These are phyloP conservation scores for Psix sp. DNA, from an alignment of 1,140 invertebrate genomes.

Conservation along the genomic window DNA sequence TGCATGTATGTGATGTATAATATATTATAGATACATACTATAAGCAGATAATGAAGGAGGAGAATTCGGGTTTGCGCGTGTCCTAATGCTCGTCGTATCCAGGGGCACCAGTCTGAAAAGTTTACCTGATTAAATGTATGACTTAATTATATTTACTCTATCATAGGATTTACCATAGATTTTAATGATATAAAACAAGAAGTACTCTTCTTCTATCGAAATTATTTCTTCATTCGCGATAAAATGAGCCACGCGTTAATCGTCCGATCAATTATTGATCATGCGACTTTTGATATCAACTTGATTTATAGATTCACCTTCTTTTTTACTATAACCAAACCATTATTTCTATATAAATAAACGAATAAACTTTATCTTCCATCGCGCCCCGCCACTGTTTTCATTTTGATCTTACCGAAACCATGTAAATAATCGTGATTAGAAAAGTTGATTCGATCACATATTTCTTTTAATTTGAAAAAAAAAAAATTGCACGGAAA, in stretches of 20 bases:
- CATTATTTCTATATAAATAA: too few relatives aligned
- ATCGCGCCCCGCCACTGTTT: constrained; percentile 1
- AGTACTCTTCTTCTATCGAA: constrained; percentile 71
- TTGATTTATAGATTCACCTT: too few relatives aligned
- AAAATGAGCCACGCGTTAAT: constrained; percentile 69
- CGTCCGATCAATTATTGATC: constrained; percentile 28
- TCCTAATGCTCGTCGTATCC: constrained; percentile 50
- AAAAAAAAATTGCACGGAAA: too few relatives aligned
- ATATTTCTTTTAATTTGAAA: too few relatives aligned
- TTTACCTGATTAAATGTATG: constrained; percentile 78
- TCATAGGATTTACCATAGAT: constrained; percentile 77
- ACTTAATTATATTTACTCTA: constrained; percentile 76
- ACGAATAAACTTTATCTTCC: constrained; percentile 34
- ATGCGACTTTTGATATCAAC: constrained; percentile 39
- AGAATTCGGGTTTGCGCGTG: constrained; percentile 40
- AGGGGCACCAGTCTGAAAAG: constrained; percentile 74
- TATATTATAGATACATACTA: constrained; percentile 12
- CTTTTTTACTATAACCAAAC: too few relatives aligned
- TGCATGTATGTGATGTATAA: constrained; percentile 59
- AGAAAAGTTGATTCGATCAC: too few relatives aligned
- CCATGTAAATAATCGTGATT: too few relatives aligned
- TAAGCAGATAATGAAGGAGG: constrained; percentile 54
- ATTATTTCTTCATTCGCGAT: constrained; percentile 67
- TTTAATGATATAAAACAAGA: constrained; percentile 69
- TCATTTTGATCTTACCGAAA: too few relatives aligned